phyloP scores from a whole-genome alignment of 2,113 vertebrate genomes.

The Thomomys bottae region DNA sequence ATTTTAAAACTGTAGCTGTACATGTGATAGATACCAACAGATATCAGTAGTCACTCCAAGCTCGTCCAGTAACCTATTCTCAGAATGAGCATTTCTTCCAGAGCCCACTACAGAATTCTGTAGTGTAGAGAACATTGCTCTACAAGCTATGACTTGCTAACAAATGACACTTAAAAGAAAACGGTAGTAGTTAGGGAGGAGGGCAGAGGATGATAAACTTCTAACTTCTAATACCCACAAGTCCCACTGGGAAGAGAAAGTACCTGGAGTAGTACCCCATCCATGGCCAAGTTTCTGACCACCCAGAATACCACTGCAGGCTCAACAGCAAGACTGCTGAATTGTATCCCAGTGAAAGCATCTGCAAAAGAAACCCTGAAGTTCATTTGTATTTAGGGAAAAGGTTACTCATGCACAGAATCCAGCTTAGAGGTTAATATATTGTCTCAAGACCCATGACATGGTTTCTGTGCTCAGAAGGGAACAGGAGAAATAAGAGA shows the following conservation, averaged over 20 bases:
- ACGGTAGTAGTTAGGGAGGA: no score
- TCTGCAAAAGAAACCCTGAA: background rate
- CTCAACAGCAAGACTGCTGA: background rate
- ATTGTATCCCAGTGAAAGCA: background rate
- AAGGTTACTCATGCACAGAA: background rate
- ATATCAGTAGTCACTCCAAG: background rate
- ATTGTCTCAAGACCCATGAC: constrained; percentile 31
- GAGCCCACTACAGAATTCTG: background rate
- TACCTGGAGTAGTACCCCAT: background rate
- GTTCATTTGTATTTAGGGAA: background rate
- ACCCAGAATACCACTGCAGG: background rate
- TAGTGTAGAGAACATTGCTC: no score
- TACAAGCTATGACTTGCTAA: background rate
- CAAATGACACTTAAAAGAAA: background rate
- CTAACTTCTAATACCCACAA: background rate
- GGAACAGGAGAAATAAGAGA: constrained; percentile 26
- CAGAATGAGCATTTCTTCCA: constrained; percentile 23
- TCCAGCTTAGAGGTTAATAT: constrained; percentile 15
- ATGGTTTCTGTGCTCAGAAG: constrained; percentile 41
- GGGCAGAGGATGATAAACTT: background rate
- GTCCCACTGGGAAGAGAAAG: background rate
- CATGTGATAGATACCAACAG: background rate
- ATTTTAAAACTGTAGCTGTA: background rate
- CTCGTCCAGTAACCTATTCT: constrained; percentile 30
- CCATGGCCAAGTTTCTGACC: background rate